Conservation (phyloP, 2,113 vertebrate species). For the Elgaria multicarinata region DNA sequence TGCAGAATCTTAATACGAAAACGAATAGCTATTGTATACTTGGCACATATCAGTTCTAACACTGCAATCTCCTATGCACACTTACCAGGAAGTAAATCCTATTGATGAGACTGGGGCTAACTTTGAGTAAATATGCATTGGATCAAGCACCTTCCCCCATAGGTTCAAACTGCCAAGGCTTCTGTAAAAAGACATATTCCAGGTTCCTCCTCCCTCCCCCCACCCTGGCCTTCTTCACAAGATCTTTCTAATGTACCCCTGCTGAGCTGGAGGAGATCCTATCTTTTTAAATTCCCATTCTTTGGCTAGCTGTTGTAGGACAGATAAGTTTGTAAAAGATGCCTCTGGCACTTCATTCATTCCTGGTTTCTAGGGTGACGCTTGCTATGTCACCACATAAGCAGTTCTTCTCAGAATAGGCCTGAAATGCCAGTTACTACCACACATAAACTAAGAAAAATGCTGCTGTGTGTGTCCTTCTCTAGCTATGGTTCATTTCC, state of each 20-base stretch:
- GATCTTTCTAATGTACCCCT: not conserved
- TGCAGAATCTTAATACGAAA: not conserved
- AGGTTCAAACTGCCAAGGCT: not conserved
- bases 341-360: slow-evolving; percentile 11
- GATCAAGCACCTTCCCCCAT: not conserved
- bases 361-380: slow-evolving; percentile 48
- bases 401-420: slow-evolving; percentile 14
- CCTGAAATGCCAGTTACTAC: slow-evolving; percentile 11
- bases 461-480: not conserved
- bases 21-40: not conserved
- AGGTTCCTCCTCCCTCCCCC: slow-evolving; percentile 23
- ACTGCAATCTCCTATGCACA: not conserved
- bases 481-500: slow-evolving; percentile 16
- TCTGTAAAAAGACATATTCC: not conserved
- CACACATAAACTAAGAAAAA: slow-evolving; percentile 10
- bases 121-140: not conserved
- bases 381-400: not conserved
- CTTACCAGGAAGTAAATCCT: not conserved
- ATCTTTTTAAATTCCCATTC: not conserved
- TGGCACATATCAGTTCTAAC: not conserved
- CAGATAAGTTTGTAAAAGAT: not conserved
- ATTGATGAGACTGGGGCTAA: not conserved
- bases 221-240: not conserved
- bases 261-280: not conserved
- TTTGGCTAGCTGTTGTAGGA: not conserved